These are phyloP conservation scores for Peromyscus maniculatus DNA, from an alignment of 2,113 vertebrate species.

Conservation along the genomic window DNA sequence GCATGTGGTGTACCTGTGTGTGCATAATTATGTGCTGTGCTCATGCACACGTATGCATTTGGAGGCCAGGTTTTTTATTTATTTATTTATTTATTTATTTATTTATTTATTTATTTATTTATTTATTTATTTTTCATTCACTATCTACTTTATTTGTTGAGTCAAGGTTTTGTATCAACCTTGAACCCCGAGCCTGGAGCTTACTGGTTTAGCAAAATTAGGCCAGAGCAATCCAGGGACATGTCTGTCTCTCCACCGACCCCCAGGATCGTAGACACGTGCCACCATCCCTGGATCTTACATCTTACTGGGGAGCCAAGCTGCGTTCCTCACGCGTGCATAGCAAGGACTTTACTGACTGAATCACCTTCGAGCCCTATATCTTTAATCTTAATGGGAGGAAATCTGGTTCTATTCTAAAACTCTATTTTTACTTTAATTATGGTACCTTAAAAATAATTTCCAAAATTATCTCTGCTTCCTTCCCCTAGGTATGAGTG, in stretches of 20 bases:
- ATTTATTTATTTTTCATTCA: not conserved
- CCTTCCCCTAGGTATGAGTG: not conserved
- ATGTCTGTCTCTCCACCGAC: not conserved
- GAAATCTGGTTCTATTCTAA: not conserved
- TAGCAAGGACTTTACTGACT: not conserved
- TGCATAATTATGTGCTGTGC: not conserved
- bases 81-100: no score
- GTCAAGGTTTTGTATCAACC: not conserved
- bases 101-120: no score
- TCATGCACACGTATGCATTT: not conserved
- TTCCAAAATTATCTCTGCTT: not conserved
- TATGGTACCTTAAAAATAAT: conserved; percentile 20
- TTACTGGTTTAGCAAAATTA: not conserved
- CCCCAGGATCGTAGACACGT: not conserved
- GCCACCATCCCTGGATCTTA: not conserved
- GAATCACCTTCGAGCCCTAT: not conserved
- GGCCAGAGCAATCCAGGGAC: not conserved
- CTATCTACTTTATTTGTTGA: not conserved
- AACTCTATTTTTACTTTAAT: conserved; percentile 9
- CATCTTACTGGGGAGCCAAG: not conserved
- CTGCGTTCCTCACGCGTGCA: not conserved
- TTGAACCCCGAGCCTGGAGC: not conserved
- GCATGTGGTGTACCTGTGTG: not conserved
- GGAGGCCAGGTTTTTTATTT: not conserved
- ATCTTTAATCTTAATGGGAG: not conserved